Evolutionary conservation across 2,113 vertebrate species (phyloP).

Genomic region (Rhinopomastus cyanomelas): DNA sequence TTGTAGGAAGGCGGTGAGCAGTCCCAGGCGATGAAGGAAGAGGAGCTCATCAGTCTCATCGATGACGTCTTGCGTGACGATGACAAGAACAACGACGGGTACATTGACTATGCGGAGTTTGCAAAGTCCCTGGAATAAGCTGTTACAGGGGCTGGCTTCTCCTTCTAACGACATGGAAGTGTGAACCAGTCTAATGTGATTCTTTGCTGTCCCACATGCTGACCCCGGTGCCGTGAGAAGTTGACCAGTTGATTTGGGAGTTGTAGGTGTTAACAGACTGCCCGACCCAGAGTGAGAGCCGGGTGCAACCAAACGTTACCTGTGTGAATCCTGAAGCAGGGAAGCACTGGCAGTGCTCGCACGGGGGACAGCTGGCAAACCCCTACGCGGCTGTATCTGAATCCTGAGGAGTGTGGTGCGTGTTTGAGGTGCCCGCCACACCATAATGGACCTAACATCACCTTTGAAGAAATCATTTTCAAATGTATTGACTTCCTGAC

Average conservation of each 20-base stretch:
- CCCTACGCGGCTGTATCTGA: neutral
- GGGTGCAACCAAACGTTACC: neutral
- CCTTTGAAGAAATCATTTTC: neutral
- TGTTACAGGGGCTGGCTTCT: neutral
- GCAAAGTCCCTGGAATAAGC: slow-evolving; percentile 90
- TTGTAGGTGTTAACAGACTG: neutral
- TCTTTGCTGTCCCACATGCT: neutral
- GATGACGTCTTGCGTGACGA: slow-evolving; percentile 92
- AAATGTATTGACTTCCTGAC: neutral
- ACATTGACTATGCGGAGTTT: slow-evolving; percentile 97
- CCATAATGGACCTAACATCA: neutral
- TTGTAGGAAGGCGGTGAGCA: slow-evolving; percentile 84
- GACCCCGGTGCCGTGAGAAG: slow-evolving; percentile 30
- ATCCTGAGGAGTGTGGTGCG: neutral
- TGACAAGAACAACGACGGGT: slow-evolving; percentile 96
- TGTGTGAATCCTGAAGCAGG: neutral
- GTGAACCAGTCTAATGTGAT: slow-evolving; percentile 74
- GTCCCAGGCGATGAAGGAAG: slow-evolving; percentile 85
- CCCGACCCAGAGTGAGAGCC: neutral
- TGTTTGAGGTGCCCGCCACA: neutral
- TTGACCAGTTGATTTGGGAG: slow-evolving; percentile 24
- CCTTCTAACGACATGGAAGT: slow-evolving; percentile 37
- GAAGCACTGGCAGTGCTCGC: neutral
- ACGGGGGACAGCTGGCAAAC: neutral
- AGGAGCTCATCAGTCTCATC: slow-evolving; percentile 89